These are phyloP conservation scores for Cerastis leucographa DNA, from an alignment of 2,888 invertebrate genomes.

Conservation along the genomic window DNA sequence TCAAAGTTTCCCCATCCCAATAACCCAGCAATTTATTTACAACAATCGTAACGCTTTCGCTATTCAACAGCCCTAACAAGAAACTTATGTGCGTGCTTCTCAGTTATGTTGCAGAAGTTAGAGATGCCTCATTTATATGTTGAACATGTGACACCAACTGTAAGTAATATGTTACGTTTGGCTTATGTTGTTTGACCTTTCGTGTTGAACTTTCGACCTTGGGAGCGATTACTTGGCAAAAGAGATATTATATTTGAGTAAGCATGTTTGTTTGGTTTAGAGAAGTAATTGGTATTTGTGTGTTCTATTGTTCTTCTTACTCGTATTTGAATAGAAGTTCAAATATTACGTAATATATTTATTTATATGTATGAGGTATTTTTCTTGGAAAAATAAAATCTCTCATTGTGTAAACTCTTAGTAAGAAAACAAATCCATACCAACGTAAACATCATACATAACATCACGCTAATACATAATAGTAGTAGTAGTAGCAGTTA, in stretches of 20 bases:
- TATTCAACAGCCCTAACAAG: constrained; percentile 14
- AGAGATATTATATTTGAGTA: constrained; percentile 8
- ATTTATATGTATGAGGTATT: too few species aligned
- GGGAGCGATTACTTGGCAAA: constrained; percentile 14
- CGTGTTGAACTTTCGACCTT: constrained; percentile 48
- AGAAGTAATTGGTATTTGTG: constrained; percentile 4
- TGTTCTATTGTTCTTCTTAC: neutral
- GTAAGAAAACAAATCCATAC: neutral
- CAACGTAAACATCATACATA: too few species aligned
- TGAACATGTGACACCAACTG: constrained; percentile 64
- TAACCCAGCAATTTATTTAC: neutral
- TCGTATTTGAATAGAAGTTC: neutral
- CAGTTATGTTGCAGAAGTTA: constrained; percentile 56
- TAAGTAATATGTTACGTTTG: constrained; percentile 58
- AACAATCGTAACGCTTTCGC: constrained; percentile 3
- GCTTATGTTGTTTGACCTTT: constrained; percentile 48
- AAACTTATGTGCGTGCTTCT: constrained; percentile 56
- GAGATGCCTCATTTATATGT: constrained; percentile 65
- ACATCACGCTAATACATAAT: too few species aligned
- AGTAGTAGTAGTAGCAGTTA: too few species aligned
- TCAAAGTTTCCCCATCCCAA: neutral
- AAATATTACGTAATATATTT: neutral
- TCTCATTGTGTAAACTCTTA: neutral
- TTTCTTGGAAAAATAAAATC: neutral
- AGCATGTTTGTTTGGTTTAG: constrained; percentile 4